Evolutionary conservation across 2,797 vertebrate species (phyloP).

Genomic region (Eidolon dupreanum): DNA sequence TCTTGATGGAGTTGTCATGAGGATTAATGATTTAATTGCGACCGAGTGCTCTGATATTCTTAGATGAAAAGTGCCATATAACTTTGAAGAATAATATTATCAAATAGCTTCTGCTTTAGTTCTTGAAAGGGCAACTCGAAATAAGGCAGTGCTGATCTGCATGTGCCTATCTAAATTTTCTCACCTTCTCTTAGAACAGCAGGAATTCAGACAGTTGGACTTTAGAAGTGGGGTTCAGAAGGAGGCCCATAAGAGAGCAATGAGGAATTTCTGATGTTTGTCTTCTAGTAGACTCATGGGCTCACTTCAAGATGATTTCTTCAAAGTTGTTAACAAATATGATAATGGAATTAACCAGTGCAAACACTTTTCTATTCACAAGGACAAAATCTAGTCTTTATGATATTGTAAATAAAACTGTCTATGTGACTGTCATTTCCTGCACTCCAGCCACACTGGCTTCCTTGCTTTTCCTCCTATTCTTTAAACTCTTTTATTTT

Average conservation of each 20-base stretch:
- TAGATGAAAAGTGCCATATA: constrained; percentile 67
- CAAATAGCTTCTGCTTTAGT: constrained; percentile 69
- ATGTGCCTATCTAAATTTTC: not conserved
- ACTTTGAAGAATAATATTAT: constrained; percentile 67
- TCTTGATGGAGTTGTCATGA: constrained; percentile 70
- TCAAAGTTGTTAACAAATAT: not conserved
- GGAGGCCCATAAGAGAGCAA: not conserved
- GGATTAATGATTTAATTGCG: constrained; percentile 80
- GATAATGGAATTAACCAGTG: not conserved
- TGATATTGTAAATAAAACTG: not conserved
- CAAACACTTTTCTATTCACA: constrained; percentile 21
- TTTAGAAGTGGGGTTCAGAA: constrained; percentile 26
- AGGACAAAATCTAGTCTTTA: not conserved
- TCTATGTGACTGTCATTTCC: not conserved
- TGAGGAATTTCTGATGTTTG: constrained; percentile 26
- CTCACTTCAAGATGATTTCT: constrained; percentile 15
- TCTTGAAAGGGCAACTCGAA: constrained; percentile 56
- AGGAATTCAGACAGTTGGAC: not conserved
- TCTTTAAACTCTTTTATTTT: not conserved
- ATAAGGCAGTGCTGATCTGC: constrained; percentile 6
- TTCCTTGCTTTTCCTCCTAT: not conserved
- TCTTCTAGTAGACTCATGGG: not conserved
- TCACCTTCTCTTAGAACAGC: not conserved
- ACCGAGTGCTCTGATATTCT: constrained; percentile 74
- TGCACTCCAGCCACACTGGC: not conserved